phyloP scores from a whole-genome alignment of 2,888 invertebrate species.

The Troilus luridus region DNA sequence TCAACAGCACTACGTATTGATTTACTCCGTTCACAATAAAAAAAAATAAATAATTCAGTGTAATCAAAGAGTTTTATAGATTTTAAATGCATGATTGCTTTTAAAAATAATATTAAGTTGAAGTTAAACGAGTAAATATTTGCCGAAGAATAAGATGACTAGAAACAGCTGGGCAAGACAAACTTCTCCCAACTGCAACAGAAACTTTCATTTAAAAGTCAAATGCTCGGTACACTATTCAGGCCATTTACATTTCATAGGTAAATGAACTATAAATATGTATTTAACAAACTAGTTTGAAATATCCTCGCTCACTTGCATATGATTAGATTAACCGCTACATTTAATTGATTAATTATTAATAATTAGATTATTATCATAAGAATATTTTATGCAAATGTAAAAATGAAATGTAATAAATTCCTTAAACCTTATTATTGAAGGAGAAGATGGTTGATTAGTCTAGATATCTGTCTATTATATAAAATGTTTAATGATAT shows the following conservation, averaged over 20 bases:
- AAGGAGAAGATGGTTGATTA: no score
- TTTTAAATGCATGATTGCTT: not conserved
- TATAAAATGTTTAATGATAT: no score
- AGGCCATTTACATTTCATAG: conserved; percentile 22
- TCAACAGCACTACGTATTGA: no score
- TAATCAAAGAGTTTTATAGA: not conserved
- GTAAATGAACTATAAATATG: conserved; percentile 12
- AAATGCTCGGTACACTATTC: not conserved
- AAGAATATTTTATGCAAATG: no score
- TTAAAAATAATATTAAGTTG: not conserved
- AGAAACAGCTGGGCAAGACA: not conserved
- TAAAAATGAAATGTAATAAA: no score
- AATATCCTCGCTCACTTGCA: not conserved
- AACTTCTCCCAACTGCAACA: conserved; percentile 22
- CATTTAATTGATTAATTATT: not conserved
- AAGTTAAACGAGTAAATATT: not conserved
- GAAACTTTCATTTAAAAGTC: conserved; percentile 42
- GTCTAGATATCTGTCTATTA: no score
- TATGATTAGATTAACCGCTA: not conserved
- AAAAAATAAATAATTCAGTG: not conserved
- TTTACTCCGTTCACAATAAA: no score
- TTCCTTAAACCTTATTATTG: no score
- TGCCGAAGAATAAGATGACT: not conserved
- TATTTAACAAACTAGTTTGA: conserved; percentile 11
- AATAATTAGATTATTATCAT: not conserved